Evolutionary conservation across 2,113 vertebrate species (phyloP), one percentile per base, ranked within the genome.

Genomic region (Raja brachyura): DNA sequence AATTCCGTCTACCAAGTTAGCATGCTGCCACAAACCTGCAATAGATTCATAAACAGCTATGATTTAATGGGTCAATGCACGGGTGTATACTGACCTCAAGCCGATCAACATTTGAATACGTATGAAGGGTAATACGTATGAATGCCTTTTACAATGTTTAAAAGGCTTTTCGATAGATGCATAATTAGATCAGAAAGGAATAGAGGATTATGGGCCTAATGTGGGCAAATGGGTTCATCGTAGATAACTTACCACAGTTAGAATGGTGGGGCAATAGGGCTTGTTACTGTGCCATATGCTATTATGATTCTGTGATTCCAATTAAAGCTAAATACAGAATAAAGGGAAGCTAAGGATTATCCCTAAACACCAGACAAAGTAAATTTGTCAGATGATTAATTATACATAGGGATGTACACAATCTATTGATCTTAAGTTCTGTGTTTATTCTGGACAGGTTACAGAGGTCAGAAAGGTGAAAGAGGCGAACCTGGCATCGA

Each of bases 401-500:
- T 48, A 33, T 77, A 14, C 0, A 66, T 16, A 31, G 59, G 83
- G 63, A 63, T 18, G 11, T 18, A 63, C 28, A 66, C 5, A 6
- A 18, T 63, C 28, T 63, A 31, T 66, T 88, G 59, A 88, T 66
- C 28, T 63, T 66, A 63, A 63, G 9, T 11, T 92, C 63, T 92
- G 90, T 95, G 93, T 97, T 94, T 97, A 90, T 96, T 94, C 94
- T 93, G 56, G 93, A 61, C 95, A 99, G 99, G 99, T 94, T 98
- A 98, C 96, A 96, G 99, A 95, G 99, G 99, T 95, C 98, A 98
- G 96, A 99, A 99, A 95, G 99, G 99, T 94, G 98, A 99, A 95
- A 96, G 99, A 95, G 99, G 99, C 3, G 98, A 99, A 95, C 96
- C 98, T 93, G 99, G 99, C 93, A 96, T 98, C 94, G 98, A 98